phyloP scores from a whole-genome alignment of 2,797 vertebrate species.

The Argentina silus region DNA sequence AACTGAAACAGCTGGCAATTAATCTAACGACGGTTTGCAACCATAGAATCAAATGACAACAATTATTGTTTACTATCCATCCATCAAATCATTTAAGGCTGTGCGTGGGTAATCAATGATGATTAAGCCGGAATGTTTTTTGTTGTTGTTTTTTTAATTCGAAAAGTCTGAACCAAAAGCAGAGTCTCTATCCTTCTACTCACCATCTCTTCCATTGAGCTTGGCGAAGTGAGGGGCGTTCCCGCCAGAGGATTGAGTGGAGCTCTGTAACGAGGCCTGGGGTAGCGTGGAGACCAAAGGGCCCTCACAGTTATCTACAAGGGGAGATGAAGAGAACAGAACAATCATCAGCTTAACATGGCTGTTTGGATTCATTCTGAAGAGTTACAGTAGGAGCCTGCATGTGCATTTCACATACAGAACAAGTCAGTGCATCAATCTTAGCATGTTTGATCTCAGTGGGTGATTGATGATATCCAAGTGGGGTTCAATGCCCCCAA shows the following conservation, averaged over 20 bases:
- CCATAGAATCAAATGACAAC: too few species aligned
- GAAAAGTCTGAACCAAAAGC: too few species aligned
- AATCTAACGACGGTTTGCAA: too few species aligned
- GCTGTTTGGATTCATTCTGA: too few species aligned
- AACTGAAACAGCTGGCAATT: too few species aligned
- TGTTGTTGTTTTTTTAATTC: too few species aligned
- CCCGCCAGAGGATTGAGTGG: slow-evolving; percentile 87
- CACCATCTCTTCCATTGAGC: slow-evolving; percentile 88
- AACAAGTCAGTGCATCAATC: background rate
- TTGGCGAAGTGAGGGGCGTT: slow-evolving; percentile 88
- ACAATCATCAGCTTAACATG: too few species aligned
- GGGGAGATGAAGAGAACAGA: background rate
- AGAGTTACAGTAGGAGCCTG: too few species aligned
- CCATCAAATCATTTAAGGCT: too few species aligned
- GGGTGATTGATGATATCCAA: background rate
- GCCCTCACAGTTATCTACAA: slow-evolving; percentile 90
- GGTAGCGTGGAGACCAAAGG: slow-evolving; percentile 84
- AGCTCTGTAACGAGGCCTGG: slow-evolving; percentile 88
- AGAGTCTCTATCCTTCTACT: slow-evolving; percentile 47
- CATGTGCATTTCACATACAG: background rate
- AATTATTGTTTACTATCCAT: too few species aligned
- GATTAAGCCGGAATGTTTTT: too few species aligned
- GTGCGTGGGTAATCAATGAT: too few species aligned
- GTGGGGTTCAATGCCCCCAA: background rate
- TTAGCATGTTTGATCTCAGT: background rate